Conservation (phyloP, 2,797 vertebrate genomes). For the Esox lucius region DNA sequence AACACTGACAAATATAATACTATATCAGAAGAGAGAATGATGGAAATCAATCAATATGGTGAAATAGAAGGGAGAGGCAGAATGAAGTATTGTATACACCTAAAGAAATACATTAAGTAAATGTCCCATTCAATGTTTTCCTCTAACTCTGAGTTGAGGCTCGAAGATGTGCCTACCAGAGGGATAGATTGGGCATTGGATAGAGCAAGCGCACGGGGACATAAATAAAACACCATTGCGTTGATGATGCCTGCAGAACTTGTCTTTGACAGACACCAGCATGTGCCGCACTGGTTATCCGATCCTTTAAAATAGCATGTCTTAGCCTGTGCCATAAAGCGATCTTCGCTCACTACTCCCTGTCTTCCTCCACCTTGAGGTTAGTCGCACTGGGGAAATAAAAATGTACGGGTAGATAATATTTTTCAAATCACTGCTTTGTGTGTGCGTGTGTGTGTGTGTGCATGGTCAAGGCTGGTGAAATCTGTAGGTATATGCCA, state of each 20-base stretch:
- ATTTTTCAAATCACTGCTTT: constrained; percentile 28
- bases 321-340: constrained; percentile 81
- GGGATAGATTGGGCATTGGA: constrained; percentile 44
- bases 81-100: background rate
- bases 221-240: constrained; percentile 76
- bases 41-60: background rate
- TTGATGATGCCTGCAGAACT: constrained; percentile 86
- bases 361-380: constrained; percentile 74
- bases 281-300: constrained; percentile 85
- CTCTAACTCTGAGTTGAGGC: constrained; percentile 24
- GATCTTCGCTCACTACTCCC: constrained; percentile 73
- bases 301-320: constrained; percentile 82
- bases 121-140: background rate
- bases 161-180: constrained; percentile 39
- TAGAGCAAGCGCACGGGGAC: constrained; percentile 66
- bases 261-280: constrained; percentile 92
- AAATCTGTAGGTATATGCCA: constrained; percentile 17
- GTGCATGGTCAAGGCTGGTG: background rate
- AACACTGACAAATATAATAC: background rate
- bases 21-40: background rate
- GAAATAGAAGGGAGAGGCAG: background rate
- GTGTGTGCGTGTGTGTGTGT: constrained; percentile 1
- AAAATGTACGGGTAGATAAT: constrained; percentile 36
- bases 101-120: background rate
- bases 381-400: constrained; percentile 66